Percentiles rank a stretch among this genome's conserved stretches.
Evolutionary conservation across 2,797 vertebrate genomes (phyloP).

Genomic region (Apogon hyalosoma): DNA sequence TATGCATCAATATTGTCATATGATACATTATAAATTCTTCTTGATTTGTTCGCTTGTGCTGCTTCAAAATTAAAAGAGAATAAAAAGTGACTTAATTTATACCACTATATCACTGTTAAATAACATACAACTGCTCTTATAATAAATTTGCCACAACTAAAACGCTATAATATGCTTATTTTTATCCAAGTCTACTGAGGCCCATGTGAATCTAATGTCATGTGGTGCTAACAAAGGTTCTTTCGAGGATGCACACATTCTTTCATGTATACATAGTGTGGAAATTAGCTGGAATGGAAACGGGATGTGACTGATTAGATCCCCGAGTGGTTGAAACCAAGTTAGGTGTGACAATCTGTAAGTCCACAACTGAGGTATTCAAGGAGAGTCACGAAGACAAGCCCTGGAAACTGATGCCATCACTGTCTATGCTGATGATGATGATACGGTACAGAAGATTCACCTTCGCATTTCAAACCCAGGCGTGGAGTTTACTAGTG

Average conservation of each 20-base stretch:
- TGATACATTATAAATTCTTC: too few species aligned
- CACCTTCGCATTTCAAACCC: neutral
- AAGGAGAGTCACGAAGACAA: neutral
- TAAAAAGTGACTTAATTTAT: too few species aligned
- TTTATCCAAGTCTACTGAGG: neutral
- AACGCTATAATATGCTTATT: neutral
- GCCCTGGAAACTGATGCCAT: too few species aligned
- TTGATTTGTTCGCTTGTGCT: too few species aligned
- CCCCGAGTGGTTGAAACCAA: slow-evolving; percentile 6
- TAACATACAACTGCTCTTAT: neutral
- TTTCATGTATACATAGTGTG: slow-evolving; percentile 2
- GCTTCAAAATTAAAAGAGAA: too few species aligned
- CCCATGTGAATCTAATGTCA: slow-evolving; percentile 25
- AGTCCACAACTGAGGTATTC: neutral
- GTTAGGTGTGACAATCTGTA: neutral
- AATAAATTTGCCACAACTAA: neutral
- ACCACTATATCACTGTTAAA: too few species aligned
- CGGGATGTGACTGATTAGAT: slow-evolving; percentile 2
- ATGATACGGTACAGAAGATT: neutral
- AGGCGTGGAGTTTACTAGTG: neutral
- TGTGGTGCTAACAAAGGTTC: slow-evolving; percentile 6
- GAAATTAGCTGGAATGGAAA: slow-evolving; percentile 27
- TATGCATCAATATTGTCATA: too few species aligned
- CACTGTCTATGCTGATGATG: too few species aligned
- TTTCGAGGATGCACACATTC: slow-evolving; percentile 22